phyloP scores from a whole-genome alignment of 2,888 invertebrate species.

The Lutraria lutraria region DNA sequence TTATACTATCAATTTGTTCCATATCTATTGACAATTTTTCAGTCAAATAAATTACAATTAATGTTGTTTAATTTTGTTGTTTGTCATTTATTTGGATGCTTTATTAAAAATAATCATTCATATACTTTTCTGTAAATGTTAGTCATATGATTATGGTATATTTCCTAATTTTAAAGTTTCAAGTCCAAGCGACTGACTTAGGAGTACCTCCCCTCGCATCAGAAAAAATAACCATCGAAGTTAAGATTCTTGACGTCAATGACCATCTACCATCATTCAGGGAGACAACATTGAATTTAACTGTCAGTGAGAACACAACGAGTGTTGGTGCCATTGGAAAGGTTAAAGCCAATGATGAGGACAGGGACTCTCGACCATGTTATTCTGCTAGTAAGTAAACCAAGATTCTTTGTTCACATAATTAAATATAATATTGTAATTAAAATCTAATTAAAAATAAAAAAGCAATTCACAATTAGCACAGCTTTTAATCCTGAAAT shows the following conservation, averaged over 20 bases:
- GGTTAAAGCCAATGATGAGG: constrained; percentile 53
- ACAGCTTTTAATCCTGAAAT: no score
- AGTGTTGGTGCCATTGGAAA: constrained; percentile 19
- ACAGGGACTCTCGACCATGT: constrained; percentile 51
- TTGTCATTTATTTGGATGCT: no score
- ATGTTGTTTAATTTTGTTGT: no score
- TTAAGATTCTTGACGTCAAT: constrained; percentile 56
- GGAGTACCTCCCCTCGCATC: constrained; percentile 46
- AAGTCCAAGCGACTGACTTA: constrained; percentile 46
- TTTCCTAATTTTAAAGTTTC: constrained; percentile 37
- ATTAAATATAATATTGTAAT: no score
- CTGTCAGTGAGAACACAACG: constrained; percentile 45
- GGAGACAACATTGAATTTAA: background rate
- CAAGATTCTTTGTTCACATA: background rate
- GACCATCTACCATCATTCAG: constrained; percentile 52
- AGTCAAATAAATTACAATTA: no score
- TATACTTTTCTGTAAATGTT: no score
- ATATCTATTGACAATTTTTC: no score
- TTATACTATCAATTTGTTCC: no score
- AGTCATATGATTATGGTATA: no score
- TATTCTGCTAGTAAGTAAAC: constrained; percentile 34
- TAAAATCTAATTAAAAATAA: no score
- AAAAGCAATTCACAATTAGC: no score
- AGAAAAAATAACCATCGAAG: constrained; percentile 19
- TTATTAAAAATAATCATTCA: no score